These are phyloP conservation scores for Piezodorus guildinii DNA, from an alignment of 1,140 invertebrate species.

Conservation along the genomic window DNA sequence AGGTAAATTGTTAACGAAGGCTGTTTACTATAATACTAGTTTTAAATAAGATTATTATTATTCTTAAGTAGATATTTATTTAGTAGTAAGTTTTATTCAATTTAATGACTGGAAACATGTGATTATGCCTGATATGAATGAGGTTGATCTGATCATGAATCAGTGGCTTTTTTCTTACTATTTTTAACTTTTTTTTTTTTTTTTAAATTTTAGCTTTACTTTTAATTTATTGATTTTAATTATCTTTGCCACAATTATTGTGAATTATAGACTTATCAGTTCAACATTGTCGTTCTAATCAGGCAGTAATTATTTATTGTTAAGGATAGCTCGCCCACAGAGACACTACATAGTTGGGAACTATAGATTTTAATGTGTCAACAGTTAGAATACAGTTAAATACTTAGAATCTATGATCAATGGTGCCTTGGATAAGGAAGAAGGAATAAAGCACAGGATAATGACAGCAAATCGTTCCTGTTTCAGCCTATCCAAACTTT, in stretches of 20 bases:
- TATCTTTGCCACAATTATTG: no score
- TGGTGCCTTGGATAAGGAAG: no score
- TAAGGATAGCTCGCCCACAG: no score
- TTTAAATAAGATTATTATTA: slow-evolving; percentile 12
- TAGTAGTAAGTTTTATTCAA: slow-evolving; percentile 4
- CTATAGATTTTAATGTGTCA: no score
- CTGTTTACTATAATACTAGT: slow-evolving; percentile 15
- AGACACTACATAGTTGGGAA: no score
- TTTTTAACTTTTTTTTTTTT: not conserved
- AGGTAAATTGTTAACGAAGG: slow-evolving; percentile 13
- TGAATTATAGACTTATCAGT: not conserved
- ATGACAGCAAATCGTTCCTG: no score
- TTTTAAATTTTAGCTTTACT: no score
- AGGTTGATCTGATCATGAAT: not conserved
- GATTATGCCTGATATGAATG: slow-evolving; percentile 6
- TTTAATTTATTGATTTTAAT: no score
- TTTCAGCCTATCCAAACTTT: no score
- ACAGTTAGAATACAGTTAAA: no score
- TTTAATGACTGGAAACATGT: slow-evolving; percentile 12
- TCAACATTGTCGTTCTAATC: slow-evolving; percentile 8
- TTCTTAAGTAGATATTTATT: slow-evolving; percentile 14
- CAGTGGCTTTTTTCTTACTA: not conserved
- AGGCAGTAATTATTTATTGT: slow-evolving; percentile 6
- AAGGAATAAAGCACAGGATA: no score
- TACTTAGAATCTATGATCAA: no score